Evolutionary conservation across 2,888 invertebrate species (phyloP).

Genomic region (Ophraella communa): DNA sequence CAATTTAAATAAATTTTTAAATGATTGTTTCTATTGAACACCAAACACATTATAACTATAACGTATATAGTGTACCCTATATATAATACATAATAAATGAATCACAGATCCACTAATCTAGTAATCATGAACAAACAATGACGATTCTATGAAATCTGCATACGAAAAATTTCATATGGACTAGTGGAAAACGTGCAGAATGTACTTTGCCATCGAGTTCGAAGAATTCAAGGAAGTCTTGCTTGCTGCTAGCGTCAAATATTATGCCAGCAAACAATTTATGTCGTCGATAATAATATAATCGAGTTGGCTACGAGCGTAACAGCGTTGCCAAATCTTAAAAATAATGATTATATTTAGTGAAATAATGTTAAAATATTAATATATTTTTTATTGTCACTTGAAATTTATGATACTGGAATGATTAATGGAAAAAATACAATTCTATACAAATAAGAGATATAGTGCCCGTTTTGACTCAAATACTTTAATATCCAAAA

Average conservation of each 20-base stretch:
- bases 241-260: neutral
- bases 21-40: too few species aligned
- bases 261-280: constrained; percentile 1
- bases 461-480: too few species aligned
- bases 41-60: neutral
- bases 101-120: constrained; percentile 1
- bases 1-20: too few species aligned
- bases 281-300: neutral
- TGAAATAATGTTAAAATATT: too few species aligned
- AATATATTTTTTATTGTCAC: too few species aligned
- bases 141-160: constrained; percentile 4
- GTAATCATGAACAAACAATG: constrained; percentile 2
- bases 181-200: neutral
- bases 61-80: too few species aligned
- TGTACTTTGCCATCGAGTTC: constrained; percentile 1
- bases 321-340: neutral
- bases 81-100: too few species aligned
- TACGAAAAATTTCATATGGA: neutral
- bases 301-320: neutral
- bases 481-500: too few species aligned
- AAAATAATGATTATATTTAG: too few species aligned
- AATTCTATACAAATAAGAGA: too few species aligned
- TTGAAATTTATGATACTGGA: too few species aligned
- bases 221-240: constrained; percentile 2
- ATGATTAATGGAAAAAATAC: too few species aligned